Conservation (phyloP, 2,113 vertebrate species). For the Ailurus styani region DNA sequence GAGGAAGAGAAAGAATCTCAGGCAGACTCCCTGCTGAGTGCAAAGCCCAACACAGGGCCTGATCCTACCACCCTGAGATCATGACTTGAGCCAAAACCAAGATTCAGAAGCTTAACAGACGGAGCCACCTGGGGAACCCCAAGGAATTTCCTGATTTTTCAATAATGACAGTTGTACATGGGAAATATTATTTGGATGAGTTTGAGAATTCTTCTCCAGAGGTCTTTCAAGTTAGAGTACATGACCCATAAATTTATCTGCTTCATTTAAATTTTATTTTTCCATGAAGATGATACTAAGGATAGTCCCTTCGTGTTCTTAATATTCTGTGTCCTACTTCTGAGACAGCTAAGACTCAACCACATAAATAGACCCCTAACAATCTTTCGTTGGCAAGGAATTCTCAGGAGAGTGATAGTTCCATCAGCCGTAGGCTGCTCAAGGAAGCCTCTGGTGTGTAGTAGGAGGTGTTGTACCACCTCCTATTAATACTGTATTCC, state of each 20-base stretch:
- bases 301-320: neutral
- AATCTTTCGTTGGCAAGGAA: neutral
- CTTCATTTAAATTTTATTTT: neutral
- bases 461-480: neutral
- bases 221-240: neutral
- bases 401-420: neutral
- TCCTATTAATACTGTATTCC: neutral
- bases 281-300: neutral
- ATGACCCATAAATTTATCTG: neutral
- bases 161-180: neutral
- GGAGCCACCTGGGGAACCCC: neutral
- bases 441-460: neutral
- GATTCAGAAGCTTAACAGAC: neutral
- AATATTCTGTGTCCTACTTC: neutral
- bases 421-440: too few relatives aligned
- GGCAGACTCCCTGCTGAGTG: neutral
- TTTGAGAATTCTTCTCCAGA: neutral
- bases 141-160: neutral
- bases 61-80: neutral
- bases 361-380: neutral
- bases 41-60: neutral
- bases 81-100: neutral
- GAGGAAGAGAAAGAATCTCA: neutral
- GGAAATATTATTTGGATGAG: too few relatives aligned
- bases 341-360: neutral